Evolutionary conservation across 92 coral and sea anemone species (phyloP), one percentile per base, ranked within the genome.

Genomic region (Parazoanthus atlanticus): DNA sequence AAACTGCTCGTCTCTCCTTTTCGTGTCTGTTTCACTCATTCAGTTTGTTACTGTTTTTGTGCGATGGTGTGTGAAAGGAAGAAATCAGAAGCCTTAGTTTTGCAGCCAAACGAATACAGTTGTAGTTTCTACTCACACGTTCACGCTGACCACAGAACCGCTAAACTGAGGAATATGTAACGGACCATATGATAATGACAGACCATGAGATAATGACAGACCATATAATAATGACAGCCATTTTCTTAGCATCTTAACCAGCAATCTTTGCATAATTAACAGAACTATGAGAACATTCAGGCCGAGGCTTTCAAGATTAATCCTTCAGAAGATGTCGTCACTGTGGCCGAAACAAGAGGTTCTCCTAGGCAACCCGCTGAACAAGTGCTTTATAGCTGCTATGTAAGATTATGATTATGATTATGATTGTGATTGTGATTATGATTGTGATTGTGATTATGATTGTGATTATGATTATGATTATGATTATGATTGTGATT

Each of bases 381-480:
- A 67, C 99, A 97, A 93, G 91, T 94, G 61, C 91, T 97, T 13
- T 94, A 96, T 71, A 96, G 93, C 81, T 97, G 96, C 80, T 97
- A 90, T 91, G 99, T 97, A 79, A 94, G 98, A 88, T 40, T 0
- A 46, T 10, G 56, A 4, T 79, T 21, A 40, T 69, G 79, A 25
- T 75, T 17, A 61, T 21, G 69, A 25, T 21, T 23, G 2, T 61
- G 28, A 21, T 15, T 52, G 8, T 61, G 28, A 21, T 61, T 61
- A 21, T 61, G 58, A 1, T 52, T 52, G 3, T 52, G 58, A 15
- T 13, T 52, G 1, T 52, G 58, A 16, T 15, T 52, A 19, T 52
- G 58, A 52, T 15, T 52, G 1, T 52, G 58, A 16, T 52, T 52
- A 49, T 49, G 56, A 49, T 49, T 49, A 13, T 49, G 56, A 49